A percentile compares a stretch with the other conserved stretches of the same genome.
Conservation (phyloP, 2,113 vertebrate species). For the Seriola aureovittata region DNA sequence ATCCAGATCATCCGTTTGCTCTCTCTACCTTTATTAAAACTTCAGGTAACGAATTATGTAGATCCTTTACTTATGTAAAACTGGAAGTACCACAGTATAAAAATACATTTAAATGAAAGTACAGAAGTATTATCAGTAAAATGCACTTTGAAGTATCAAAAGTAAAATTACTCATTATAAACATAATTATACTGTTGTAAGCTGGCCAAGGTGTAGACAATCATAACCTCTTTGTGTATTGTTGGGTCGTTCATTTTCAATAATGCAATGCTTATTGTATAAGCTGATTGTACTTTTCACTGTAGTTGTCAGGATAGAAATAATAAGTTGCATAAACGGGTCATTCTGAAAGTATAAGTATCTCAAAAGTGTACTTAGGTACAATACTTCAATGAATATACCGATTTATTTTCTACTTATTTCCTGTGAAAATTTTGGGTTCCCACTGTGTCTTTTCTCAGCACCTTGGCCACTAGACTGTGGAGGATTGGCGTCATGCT, state of each 20-base stretch:
- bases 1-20: neutral
- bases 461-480: conserved; percentile 28
- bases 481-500: conserved; percentile 30
- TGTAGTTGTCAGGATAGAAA: too few relatives aligned
- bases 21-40: neutral
- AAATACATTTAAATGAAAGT: neutral
- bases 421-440: neutral
- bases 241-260: too few relatives aligned
- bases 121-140: neutral
- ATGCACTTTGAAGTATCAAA: neutral
- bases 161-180: neutral
- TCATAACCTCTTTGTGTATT: too few relatives aligned
- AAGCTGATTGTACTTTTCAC: too few relatives aligned
- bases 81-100: neutral
- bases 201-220: too few relatives aligned
- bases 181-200: too few relatives aligned
- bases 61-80: neutral
- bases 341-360: neutral
- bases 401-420: neutral
- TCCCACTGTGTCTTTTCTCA: conserved; percentile 35
- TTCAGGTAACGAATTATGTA: neutral
- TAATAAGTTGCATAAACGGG: neutral
- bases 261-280: too few relatives aligned
- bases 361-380: neutral
- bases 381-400: neutral